Base-by-base conservation (phyloP, 92 coral and sea anemone genomes). In the Anthopleura xanthogrammica region DNA sequence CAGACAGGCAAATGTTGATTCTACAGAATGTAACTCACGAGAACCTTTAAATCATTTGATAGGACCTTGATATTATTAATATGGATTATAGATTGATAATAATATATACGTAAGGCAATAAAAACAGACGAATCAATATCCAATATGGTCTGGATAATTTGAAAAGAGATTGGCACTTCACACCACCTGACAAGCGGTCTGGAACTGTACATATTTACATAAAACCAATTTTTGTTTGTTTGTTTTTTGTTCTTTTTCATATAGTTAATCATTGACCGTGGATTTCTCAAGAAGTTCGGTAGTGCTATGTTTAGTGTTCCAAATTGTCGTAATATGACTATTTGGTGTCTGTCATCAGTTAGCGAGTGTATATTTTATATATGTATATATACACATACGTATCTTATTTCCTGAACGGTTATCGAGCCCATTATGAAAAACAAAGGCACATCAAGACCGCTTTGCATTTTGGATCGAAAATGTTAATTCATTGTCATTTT, bases 191-290 rank as follows among this genome's bases (percentile, higher is more conserved):
- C 36, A 29, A 62, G 73, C 16, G 72, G 83, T 42, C 41, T 57
- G 72, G 52, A 80, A 68, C 82, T 36, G 54, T 80, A 80, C 83
- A 80, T 80, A 80, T 80, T 62, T 80, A 80, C 83, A 80, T 57
- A 42, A 24, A 79, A 22, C 70, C 40, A 78, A 55, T 17, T 6
- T 16, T 65, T 6, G 72, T 77, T 41, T 77, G 36, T 52, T 54
- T 54, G 14, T 54, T 54, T 54, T 52, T 24, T 36, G 29, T 24
- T 24, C 29, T 36, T 68, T 13, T 68, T 23, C 19, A 12, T 7
- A 36, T 23, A 68, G 74, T 24, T 68, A 68, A 29, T 23, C 9
- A 24, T 68, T 24, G 29, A 68, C 74, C 36, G 74, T 68, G 42
- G 41, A 23, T 68, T 68, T 36, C 17, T 36, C 41, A 68, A 23